Evolutionary conservation across 2,113 vertebrate genomes (phyloP), one percentile per base, ranked within the genome.

Genomic region (Dendropsophus ebraccatus): DNA sequence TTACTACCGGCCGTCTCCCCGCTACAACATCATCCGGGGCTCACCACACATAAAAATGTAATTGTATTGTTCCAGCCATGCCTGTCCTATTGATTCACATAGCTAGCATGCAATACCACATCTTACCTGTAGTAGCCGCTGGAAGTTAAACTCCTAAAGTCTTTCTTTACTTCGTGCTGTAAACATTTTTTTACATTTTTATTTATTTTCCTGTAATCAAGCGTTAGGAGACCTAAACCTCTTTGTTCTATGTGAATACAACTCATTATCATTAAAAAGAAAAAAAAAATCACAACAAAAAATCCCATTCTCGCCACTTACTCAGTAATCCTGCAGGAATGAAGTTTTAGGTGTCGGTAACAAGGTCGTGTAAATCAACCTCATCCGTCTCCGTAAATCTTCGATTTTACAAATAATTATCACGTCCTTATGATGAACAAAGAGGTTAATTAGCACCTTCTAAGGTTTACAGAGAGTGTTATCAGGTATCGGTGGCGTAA

Each of bases 381-480:
- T 25, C 76, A 79, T 41, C 35, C 76, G 21, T 80, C 54, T 25
- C 77, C 45, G 32, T 62, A 80, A 25, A 45, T 80, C 77, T 80
- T 13, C 41, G 32, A 80, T 17, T 45, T 35, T 37, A 80, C 54
- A 41, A 62, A 80, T 80, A 80, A 80, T 80, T 80, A 60, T 41
- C 77, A 80, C 77, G 14, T 80, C 56, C 77, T 80, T 60, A 62
- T 80, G 25, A 45, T 6, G 35, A 80, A 78, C 75, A 79, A 56
- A 60, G 23, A 80, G 54, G 77, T 62, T 60, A 80, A 80, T 80
- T 80, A 80, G 32, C 77, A 62, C 54, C 77, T 25, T 80, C 14
- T 9, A 45, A 80, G 77, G 45, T 41, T 80, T 80, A 41, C 21
- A 25, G 21, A 60, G 35, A 58, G 77, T 80, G 54, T 80, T 80